phyloP scores from a whole-genome alignment of 1,140 invertebrate genomes.

The Nasonia giraulti region DNA sequence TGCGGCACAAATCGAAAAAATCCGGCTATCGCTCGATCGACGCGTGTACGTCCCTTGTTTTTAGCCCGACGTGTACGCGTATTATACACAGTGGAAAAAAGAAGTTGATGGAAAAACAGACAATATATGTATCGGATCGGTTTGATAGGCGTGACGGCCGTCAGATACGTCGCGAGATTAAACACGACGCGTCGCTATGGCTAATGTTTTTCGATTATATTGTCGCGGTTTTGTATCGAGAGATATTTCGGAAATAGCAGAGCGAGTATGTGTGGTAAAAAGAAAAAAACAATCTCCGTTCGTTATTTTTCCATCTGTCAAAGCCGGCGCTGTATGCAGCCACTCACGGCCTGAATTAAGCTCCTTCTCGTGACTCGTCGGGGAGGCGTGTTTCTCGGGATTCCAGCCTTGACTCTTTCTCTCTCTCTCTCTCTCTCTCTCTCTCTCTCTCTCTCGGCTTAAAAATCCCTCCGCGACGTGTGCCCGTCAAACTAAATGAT shows the following conservation, averaged over 20 bases:
- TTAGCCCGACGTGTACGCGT: slow-evolving; percentile 1
- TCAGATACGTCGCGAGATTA: slow-evolving; percentile 45
- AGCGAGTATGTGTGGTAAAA: too few species aligned
- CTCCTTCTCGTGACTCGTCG: neutral
- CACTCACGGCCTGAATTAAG: neutral
- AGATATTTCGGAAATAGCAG: neutral
- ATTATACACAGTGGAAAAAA: neutral
- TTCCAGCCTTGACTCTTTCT: neutral
- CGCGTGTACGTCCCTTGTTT: slow-evolving; percentile 32
- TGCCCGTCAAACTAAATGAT: slow-evolving; percentile 31
- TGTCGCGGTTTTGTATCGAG: too few species aligned
- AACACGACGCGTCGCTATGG: neutral
- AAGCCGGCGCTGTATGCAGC: neutral
- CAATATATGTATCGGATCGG: slow-evolving; percentile 42
- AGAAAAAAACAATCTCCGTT: neutral
- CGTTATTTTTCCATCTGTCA: neutral
- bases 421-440: too few species aligned
- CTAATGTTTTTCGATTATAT: slow-evolving; percentile 31
- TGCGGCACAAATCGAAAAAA: slow-evolving; percentile 25
- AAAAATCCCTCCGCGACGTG: slow-evolving; percentile 9
- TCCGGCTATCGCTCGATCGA: slow-evolving; percentile 31
- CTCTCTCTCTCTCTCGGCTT: neutral
- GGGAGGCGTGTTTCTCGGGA: slow-evolving; percentile 11
- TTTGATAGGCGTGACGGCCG: slow-evolving; percentile 43
- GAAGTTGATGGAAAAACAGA: neutral